Evolutionary conservation across 1,140 invertebrate species (phyloP).

Genomic region (Leptinotarsa undecemlineata): DNA sequence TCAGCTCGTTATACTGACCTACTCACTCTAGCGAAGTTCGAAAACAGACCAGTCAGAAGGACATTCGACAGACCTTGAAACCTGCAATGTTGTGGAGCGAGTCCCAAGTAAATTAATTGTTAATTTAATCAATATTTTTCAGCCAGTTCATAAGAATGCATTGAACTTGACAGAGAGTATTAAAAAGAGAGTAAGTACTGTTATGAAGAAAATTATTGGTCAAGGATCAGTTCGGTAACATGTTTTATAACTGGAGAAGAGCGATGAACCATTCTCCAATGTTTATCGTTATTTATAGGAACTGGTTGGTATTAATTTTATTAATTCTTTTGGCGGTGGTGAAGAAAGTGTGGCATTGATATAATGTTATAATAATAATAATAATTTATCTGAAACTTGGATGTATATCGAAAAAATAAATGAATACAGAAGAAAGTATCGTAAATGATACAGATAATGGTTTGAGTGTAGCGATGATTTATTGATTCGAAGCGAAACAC

Average conservation of each 20-base stretch:
- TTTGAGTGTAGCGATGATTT: too few relatives aligned
- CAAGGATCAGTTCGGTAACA: conserved; percentile 5
- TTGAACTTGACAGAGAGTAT: not conserved
- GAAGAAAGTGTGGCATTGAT: too few relatives aligned
- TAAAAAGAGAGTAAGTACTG: not conserved
- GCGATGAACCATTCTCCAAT: not conserved
- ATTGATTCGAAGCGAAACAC: too few relatives aligned
- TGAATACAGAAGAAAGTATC: too few relatives aligned
- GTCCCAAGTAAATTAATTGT: not conserved
- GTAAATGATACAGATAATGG: too few relatives aligned
- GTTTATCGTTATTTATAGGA: too few relatives aligned
- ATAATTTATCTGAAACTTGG: too few relatives aligned
- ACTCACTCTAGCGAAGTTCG: not conserved
- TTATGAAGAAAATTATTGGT: not conserved
- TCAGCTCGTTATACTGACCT: not conserved
- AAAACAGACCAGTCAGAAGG: conserved; percentile 7
- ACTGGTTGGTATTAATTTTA: too few relatives aligned
- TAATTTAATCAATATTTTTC: not conserved
- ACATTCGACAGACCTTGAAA: conserved; percentile 7
- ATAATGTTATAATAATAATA: too few relatives aligned
- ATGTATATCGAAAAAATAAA: too few relatives aligned
- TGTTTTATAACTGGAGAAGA: not conserved
- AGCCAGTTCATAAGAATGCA: not conserved
- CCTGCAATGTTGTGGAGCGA: not conserved
- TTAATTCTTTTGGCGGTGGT: too few relatives aligned